These are phyloP conservation scores for Magallana nippona DNA, from an alignment of 2,888 invertebrate genomes.

Conservation along the genomic window DNA sequence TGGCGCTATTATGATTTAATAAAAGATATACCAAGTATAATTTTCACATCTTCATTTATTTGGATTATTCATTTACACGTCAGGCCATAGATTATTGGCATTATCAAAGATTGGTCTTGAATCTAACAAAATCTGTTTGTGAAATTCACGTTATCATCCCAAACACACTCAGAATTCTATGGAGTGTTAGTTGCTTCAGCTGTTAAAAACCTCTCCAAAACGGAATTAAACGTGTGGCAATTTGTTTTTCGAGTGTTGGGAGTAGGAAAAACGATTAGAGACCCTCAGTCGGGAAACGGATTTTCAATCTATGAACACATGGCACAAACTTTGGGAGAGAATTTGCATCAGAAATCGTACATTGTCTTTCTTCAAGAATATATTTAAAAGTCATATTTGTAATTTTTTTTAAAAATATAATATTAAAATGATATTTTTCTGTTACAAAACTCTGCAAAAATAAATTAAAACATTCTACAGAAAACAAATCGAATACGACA, in stretches of 20 bases:
- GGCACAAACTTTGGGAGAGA: not conserved
- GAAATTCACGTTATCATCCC: slow-evolving; percentile 29
- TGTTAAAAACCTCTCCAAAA: slow-evolving; percentile 27
- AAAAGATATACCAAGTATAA: not conserved
- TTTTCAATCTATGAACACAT: slow-evolving; percentile 1
- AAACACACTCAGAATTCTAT: slow-evolving; percentile 30
- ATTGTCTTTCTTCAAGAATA: not conserved
- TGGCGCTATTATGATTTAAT: not conserved
- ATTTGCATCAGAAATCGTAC: not conserved
- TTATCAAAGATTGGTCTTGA: slow-evolving; percentile 1
- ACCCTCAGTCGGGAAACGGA: not conserved
- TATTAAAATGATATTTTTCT: not conserved
- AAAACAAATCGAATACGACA: slow-evolving; percentile 1
- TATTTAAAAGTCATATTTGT: not conserved
- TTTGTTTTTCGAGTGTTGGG: slow-evolving; percentile 32
- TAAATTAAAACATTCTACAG: not conserved
- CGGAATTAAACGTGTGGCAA: slow-evolving; percentile 31
- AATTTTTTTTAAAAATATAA: not conserved
- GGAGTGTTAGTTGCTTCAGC: slow-evolving; percentile 24
- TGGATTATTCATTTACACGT: not conserved
- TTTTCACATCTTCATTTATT: not conserved
- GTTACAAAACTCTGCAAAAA: not conserved
- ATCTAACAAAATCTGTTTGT: slow-evolving; percentile 10
- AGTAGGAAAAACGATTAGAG: not conserved
- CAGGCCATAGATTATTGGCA: not conserved